Evolutionary conservation across 2,888 invertebrate species (phyloP).

Genomic region (Ceramica pisi): DNA sequence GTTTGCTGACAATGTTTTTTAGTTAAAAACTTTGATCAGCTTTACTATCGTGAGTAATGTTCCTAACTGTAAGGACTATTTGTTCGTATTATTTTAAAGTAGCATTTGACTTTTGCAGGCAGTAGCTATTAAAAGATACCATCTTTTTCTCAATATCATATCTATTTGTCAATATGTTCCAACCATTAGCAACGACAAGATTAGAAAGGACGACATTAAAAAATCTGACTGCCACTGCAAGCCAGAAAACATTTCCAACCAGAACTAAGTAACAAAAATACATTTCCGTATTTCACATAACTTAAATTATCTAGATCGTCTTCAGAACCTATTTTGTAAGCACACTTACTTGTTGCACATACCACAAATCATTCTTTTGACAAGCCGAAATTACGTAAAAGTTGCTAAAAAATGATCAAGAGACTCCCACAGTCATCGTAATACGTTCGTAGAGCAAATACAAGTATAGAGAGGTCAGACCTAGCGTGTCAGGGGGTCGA

Average conservation of each 20-base stretch:
- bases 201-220: constrained; percentile 35
- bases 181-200: constrained; percentile 26
- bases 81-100: neutral
- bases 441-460: constrained; percentile 63
- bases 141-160: constrained; percentile 28
- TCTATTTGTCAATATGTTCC: constrained; percentile 23
- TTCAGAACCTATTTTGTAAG: constrained; percentile 51
- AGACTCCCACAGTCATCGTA: constrained; percentile 55
- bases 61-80: neutral
- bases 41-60: neutral
- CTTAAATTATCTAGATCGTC: constrained; percentile 56
- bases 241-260: constrained; percentile 31
- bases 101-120: constrained; percentile 6
- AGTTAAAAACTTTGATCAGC: constrained; percentile 2
- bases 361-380: constrained; percentile 44
- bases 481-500: constrained; percentile 65
- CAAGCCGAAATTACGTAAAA: constrained; percentile 46
- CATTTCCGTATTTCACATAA: constrained; percentile 56
- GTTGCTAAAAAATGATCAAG: constrained; percentile 54
- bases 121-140: constrained; percentile 30
- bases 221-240: constrained; percentile 38
- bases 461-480: constrained; percentile 66
- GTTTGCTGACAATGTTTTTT: constrained; percentile 6
- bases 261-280: constrained; percentile 39
- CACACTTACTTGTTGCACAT: constrained; percentile 22